Conservation (phyloP, 1,140 invertebrate genomes). For the Myzus persicae region DNA sequence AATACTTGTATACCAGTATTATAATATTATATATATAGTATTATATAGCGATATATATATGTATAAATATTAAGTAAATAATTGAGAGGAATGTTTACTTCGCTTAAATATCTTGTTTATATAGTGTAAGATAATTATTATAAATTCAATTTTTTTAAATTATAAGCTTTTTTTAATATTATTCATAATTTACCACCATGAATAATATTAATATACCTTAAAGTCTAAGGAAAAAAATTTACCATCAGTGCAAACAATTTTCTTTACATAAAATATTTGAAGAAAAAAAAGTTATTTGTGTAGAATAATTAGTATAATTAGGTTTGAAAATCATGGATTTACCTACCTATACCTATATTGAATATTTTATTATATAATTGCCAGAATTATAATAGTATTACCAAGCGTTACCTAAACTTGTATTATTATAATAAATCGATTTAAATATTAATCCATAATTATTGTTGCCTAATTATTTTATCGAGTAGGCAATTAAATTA, state of each 20-base stretch:
- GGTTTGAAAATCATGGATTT: not conserved
- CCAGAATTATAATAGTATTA: not conserved
- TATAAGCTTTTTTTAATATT: not conserved
- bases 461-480: not conserved
- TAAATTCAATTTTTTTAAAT: not conserved
- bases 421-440: not conserved
- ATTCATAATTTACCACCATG: not conserved
- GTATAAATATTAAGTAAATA: not conserved
- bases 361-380: not conserved
- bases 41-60: no score
- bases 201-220: no score
- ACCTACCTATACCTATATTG: not conserved
- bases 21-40: no score
- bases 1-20: not conserved
- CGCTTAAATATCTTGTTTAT: not conserved
- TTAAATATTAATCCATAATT: not conserved
- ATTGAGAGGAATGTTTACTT: not conserved
- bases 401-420: not conserved
- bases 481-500: not conserved
- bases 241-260: not conserved
- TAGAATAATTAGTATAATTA: not conserved
- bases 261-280: not conserved
- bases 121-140: not conserved
- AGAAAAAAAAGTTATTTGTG: not conserved
- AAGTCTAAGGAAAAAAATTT: no score